Conservation (phyloP, 2,888 invertebrate species). For the Caenorhabditis becei region DNA sequence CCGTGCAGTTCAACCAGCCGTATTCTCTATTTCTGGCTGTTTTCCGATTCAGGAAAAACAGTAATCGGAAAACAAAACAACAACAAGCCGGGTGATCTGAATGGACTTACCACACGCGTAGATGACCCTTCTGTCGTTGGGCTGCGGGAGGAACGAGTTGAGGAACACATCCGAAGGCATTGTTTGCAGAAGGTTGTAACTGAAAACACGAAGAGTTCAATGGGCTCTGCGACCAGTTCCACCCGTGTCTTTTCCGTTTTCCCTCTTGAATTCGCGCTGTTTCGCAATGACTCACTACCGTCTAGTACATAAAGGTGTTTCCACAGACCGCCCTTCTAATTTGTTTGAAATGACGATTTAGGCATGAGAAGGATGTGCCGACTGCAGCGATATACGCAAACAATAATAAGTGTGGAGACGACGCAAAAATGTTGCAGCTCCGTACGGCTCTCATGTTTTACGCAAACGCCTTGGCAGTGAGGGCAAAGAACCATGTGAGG, state of each 20-base stretch:
- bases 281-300: conserved; percentile 41
- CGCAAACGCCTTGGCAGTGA: conserved; percentile 4
- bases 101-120: conserved; percentile 78
- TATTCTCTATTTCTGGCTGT: not conserved
- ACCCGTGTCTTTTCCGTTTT: not conserved
- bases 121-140: conserved; percentile 80
- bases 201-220: conserved; percentile 59
- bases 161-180: conserved; percentile 77
- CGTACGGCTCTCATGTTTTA: conserved; percentile 16
- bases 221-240: not conserved
- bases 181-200: conserved; percentile 80
- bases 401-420: conserved; percentile 38
- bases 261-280: not conserved
- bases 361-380: conserved; percentile 48
- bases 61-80: conserved; percentile 8
- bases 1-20: not conserved
- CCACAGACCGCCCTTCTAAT: conserved; percentile 31
- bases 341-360: conserved; percentile 56
- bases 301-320: conserved; percentile 53
- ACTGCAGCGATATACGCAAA: conserved; percentile 52
- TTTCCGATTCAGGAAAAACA: not conserved
- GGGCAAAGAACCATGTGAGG: conserved; percentile 3
- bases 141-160: conserved; percentile 77
- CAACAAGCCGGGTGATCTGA: not conserved
- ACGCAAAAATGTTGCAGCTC: conserved; percentile 14